These are phyloP conservation scores for Junco hyemalis DNA, from an alignment of 2,113 vertebrate genomes.

Conservation along the genomic window DNA sequence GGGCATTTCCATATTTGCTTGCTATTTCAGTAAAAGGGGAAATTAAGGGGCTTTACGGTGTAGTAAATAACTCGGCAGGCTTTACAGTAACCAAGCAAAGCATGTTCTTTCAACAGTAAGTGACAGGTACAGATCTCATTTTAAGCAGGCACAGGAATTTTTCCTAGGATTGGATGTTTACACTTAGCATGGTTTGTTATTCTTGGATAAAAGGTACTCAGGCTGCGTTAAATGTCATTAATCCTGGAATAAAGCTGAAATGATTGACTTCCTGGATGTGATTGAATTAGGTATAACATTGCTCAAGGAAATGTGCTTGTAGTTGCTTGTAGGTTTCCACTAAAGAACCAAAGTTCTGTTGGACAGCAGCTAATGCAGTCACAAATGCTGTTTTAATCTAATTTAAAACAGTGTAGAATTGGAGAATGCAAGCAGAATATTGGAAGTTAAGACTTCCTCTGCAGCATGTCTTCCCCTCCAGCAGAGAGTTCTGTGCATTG, in stretches of 20 bases:
- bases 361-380: background rate
- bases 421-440: background rate
- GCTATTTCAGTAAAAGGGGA: background rate
- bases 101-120: background rate
- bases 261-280: background rate
- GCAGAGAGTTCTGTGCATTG: background rate
- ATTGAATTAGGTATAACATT: background rate
- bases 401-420: background rate
- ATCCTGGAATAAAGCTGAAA: constrained; percentile 16
- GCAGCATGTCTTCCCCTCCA: background rate
- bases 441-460: background rate
- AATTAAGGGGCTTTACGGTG: background rate
- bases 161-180: background rate
- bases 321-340: background rate
- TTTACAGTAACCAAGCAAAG: background rate
- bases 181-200: constrained; percentile 5
- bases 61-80: background rate
- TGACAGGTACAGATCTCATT: background rate
- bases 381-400: background rate
- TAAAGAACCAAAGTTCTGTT: background rate
- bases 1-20: background rate
- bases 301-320: background rate
- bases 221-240: background rate
- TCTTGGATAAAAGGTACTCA: background rate
- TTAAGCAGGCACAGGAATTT: background rate